Percentiles rank a stretch among this genome's conserved stretches.
phyloP scores from a whole-genome alignment of 1,140 invertebrate species.

The Lordiphosa clarofinis region DNA sequence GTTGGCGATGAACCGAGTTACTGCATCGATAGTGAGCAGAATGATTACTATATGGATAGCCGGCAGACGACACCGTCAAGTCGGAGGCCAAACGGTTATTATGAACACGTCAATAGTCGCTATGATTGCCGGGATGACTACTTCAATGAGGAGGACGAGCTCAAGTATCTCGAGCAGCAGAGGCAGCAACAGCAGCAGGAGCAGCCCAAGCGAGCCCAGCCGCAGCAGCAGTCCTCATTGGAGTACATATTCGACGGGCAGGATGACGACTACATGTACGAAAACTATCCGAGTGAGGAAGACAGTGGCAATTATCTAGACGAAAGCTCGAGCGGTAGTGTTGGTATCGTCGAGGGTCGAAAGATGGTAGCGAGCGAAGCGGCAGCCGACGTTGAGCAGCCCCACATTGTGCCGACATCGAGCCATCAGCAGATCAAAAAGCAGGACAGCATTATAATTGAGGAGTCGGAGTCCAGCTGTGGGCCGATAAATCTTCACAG shows the following conservation, averaged over 20 bases:
- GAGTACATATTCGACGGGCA: constrained; percentile 48
- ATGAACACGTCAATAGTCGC: constrained; percentile 63
- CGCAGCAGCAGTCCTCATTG: constrained; percentile 47
- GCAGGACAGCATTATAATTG: constrained; percentile 69
- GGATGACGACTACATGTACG: constrained; percentile 57
- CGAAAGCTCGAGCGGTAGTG: constrained; percentile 71
- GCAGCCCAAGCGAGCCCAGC: constrained; percentile 41
- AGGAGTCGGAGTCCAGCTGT: constrained; percentile 36
- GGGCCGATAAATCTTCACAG: neutral
- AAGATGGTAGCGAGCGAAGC: constrained; percentile 6
- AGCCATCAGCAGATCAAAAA: constrained; percentile 63
- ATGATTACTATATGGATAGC: constrained; percentile 68
- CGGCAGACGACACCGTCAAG: constrained; percentile 78
- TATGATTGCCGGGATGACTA: constrained; percentile 79
- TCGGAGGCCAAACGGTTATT: constrained; percentile 70
- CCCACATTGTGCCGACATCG: constrained; percentile 1
- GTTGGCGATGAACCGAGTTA: constrained; percentile 43
- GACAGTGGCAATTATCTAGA: constrained; percentile 77
- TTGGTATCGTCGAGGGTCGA: constrained; percentile 33
- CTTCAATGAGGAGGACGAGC: constrained; percentile 79
- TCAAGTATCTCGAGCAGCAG: constrained; percentile 76
- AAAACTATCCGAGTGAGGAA: constrained; percentile 69
- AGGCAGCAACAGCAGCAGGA: constrained; percentile 54
- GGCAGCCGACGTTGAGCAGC: neutral
- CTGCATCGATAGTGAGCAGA: constrained; percentile 64